phyloP scores from a whole-genome alignment of 2,113 vertebrate species.

The Dipodomys stephensi region DNA sequence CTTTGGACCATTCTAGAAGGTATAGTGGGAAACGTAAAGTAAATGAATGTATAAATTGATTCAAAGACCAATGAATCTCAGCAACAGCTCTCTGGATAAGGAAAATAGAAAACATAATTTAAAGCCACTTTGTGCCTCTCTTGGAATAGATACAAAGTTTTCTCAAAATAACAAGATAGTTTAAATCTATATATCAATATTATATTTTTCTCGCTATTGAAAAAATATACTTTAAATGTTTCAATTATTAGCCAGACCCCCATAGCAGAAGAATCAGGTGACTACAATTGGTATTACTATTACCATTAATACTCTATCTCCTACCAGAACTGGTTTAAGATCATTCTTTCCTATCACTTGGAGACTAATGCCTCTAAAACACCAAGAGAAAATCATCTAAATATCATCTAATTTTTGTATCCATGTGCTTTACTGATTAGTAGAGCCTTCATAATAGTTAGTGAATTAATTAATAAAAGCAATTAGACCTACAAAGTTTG shows the following conservation, averaged over 20 bases:
- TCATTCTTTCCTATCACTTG: neutral
- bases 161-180: conserved; percentile 54
- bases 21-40: conserved; percentile 56
- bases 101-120: conserved; percentile 68
- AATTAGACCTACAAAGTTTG: neutral
- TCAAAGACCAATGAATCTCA: conserved; percentile 66
- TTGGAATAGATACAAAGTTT: conserved; percentile 63
- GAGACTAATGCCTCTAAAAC: neutral
- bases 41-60: conserved; percentile 58
- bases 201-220: conserved; percentile 42
- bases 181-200: conserved; percentile 44
- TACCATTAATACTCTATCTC: neutral
- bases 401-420: neutral
- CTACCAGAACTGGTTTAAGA: neutral
- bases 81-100: conserved; percentile 53
- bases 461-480: conserved; percentile 4
- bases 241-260: no score
- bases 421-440: neutral
- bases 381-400: neutral
- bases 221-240: conserved; percentile 34
- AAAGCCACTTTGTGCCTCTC: conserved; percentile 33
- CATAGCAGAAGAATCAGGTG: neutral
- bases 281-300: neutral
- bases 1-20: conserved; percentile 52
- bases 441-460: neutral